Percentiles rank a stretch among this genome's conserved stretches.
Conservation (phyloP, 1,140 invertebrate species). For the Heliconius hermathena region DNA sequence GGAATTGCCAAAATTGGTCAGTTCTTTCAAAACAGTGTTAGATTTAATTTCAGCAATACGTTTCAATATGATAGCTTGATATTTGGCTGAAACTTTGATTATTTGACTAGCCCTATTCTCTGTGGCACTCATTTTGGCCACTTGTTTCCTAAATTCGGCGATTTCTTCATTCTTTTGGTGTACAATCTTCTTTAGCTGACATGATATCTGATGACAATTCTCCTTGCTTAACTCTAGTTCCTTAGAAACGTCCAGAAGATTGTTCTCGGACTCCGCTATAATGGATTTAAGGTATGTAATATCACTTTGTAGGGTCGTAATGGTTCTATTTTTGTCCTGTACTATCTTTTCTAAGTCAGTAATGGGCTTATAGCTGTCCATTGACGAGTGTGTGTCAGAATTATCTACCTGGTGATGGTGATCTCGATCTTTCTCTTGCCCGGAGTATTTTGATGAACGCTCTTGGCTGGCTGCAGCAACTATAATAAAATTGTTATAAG, state of each 20-base stretch:
- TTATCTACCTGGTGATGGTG: slow-evolving; percentile 64
- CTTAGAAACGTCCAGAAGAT: slow-evolving; percentile 63
- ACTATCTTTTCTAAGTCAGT: slow-evolving; percentile 71
- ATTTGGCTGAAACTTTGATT: slow-evolving; percentile 73
- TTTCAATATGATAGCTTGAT: slow-evolving; percentile 74
- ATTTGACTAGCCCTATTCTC: slow-evolving; percentile 72
- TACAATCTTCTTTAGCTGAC: slow-evolving; percentile 71
- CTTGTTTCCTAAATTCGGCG: slow-evolving; percentile 67
- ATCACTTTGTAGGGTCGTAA: slow-evolving; percentile 67
- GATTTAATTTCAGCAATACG: slow-evolving; percentile 73
- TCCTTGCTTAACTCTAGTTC: slow-evolving; percentile 69
- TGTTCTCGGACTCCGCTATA: slow-evolving; percentile 68
- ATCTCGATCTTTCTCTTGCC: slow-evolving; percentile 48
- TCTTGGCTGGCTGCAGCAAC: slow-evolving; percentile 51
- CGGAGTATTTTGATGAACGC: slow-evolving; percentile 44
- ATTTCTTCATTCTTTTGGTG: slow-evolving; percentile 76
- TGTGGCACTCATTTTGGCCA: slow-evolving; percentile 67
- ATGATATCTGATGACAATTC: slow-evolving; percentile 68
- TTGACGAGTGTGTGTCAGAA: slow-evolving; percentile 61
- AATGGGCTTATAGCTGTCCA: slow-evolving; percentile 68
- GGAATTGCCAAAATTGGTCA: slow-evolving; percentile 70
- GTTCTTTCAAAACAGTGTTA: slow-evolving; percentile 68
- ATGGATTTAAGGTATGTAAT: slow-evolving; percentile 66
- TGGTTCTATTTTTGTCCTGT: slow-evolving; percentile 67
- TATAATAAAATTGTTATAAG: slow-evolving; percentile 39